Conservation (phyloP, 2,888 invertebrate species). For the Stictocephala bisonia region DNA sequence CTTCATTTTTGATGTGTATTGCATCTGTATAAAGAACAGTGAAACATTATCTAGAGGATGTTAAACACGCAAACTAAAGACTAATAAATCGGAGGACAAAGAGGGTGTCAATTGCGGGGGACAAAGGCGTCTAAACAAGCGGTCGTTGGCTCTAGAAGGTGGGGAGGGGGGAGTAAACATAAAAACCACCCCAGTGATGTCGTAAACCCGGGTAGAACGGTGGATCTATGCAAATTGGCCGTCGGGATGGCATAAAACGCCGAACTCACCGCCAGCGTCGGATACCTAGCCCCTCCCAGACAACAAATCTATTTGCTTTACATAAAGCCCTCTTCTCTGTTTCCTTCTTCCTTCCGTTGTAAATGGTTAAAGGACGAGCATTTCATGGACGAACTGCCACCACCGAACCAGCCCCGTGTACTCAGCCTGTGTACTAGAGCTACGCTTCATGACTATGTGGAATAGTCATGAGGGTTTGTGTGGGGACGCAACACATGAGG, state of each 20-base stretch:
- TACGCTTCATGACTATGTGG: too few relatives aligned
- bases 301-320: conserved; percentile 39
- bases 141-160: too few relatives aligned
- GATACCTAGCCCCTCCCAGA: conserved; percentile 46
- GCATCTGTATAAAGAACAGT: too few relatives aligned
- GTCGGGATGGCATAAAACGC: conserved; percentile 50
- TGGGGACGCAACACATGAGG: too few relatives aligned
- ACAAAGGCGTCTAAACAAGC: conserved; percentile 45
- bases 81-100: background rate
- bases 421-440: too few relatives aligned
- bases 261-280: conserved; percentile 50
- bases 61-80: too few relatives aligned
- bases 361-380: conserved; percentile 31
- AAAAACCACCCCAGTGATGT: conserved; percentile 37
- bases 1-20: too few relatives aligned
- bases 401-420: too few relatives aligned
- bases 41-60: too few relatives aligned
- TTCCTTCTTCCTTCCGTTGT: conserved; percentile 31
- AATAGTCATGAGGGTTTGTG: too few relatives aligned
- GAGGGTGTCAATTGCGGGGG: conserved; percentile 31
- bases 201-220: conserved; percentile 46
- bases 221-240: conserved; percentile 48
- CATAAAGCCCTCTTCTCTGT: conserved; percentile 36
- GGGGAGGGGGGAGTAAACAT: conserved; percentile 37
- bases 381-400: conserved; percentile 32